phyloP scores from a whole-genome alignment of 1,140 invertebrate genomes.

The Pseudomyrmex pallidus region DNA sequence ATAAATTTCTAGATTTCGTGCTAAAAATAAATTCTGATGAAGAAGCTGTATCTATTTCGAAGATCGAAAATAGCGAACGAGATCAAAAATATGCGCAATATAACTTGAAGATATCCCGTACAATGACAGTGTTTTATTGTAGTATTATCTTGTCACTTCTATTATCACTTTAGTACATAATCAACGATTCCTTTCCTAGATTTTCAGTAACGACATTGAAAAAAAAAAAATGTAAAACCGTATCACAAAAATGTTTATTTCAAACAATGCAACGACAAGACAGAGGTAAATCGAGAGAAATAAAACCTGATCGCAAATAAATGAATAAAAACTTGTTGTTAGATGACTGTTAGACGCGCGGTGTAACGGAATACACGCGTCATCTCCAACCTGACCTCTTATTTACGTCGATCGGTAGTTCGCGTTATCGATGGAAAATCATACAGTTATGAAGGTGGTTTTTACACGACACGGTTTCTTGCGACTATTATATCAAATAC shows the following conservation, averaged over 20 bases:
- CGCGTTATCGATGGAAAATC: constrained; percentile 28
- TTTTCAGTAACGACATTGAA: background rate
- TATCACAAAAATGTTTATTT: background rate
- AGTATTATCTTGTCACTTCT: too few relatives aligned
- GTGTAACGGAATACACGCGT: constrained; percentile 6
- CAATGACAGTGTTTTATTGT: background rate
- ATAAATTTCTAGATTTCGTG: too few relatives aligned
- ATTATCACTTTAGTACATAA: background rate
- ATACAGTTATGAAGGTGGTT: constrained; percentile 5
- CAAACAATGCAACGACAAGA: background rate
- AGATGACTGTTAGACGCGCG: background rate
- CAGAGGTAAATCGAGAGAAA: background rate
- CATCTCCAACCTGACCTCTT: constrained; percentile 27
- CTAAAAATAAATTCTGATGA: too few relatives aligned
- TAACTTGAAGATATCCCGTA: background rate
- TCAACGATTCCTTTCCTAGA: background rate
- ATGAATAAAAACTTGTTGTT: background rate
- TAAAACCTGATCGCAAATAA: background rate
- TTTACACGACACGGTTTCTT: constrained; percentile 25
- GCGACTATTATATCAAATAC: constrained; percentile 19
- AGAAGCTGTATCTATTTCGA: too few relatives aligned
- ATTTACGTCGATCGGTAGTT: background rate
- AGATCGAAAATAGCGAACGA: too few relatives aligned
- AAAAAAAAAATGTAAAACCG: background rate
- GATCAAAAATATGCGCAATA: too few relatives aligned